Evolutionary conservation across 2,797 vertebrate genomes (phyloP).

Genomic region (Ispidina lecontei): DNA sequence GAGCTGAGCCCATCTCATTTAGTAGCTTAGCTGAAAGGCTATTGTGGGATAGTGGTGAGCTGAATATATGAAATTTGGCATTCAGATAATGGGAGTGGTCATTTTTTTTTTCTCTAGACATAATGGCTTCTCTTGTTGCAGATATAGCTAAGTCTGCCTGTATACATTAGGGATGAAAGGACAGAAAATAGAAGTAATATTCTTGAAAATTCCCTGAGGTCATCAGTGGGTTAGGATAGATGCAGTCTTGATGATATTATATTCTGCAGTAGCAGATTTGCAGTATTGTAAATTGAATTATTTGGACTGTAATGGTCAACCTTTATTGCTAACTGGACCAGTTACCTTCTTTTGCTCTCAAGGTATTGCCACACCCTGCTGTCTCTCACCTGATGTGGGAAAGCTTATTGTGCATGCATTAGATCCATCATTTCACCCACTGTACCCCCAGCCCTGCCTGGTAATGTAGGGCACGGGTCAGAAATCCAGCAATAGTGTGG

Average conservation of each 20-base stretch:
- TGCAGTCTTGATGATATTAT: background rate
- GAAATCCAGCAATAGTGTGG: no score
- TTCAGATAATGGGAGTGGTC: constrained; percentile 41
- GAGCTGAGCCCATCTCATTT: background rate
- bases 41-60: background rate
- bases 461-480: background rate
- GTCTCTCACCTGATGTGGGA: background rate
- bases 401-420: background rate
- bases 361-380: background rate
- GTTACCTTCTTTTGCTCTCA: background rate
- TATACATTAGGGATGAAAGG: constrained; percentile 32
- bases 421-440: accelerated
- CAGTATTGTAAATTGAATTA: constrained; percentile 34
- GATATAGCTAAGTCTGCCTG: background rate
- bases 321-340: background rate
- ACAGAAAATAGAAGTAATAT: constrained; percentile 45
- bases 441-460: background rate
- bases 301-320: background rate
- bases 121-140: constrained; percentile 22
- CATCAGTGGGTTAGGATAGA: constrained; percentile 41
- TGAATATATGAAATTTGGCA: constrained; percentile 40
- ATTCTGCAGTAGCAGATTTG: constrained; percentile 30
- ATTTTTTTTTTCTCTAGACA: background rate
- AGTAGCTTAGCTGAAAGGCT: background rate
- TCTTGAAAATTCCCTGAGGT: constrained; percentile 62